These are phyloP conservation scores for Pseudorhiza aurosa DNA, from an alignment of 30 jellyfish, hydroid and myxozoan species.

Conservation along the genomic window DNA sequence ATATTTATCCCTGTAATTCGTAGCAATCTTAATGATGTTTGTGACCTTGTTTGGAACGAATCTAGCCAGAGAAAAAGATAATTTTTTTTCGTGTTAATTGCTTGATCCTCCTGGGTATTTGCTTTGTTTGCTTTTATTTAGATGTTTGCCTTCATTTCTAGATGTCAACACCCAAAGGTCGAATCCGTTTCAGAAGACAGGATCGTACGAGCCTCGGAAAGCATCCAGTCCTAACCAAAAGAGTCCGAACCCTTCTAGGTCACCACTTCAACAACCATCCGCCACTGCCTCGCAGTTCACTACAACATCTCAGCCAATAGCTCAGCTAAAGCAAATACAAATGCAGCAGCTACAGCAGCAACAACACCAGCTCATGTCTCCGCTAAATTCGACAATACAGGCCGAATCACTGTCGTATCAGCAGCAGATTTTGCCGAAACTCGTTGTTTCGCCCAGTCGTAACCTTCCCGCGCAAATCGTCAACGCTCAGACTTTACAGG, in stretches of 20 bases:
- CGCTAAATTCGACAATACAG: conserved; percentile 59
- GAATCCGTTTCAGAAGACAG: conserved; percentile 48
- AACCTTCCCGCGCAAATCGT: conserved; percentile 45
- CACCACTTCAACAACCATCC: conserved; percentile 56
- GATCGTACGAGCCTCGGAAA: conserved; percentile 43
- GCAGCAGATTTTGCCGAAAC: conserved; percentile 64
- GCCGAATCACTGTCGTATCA: conserved; percentile 54
- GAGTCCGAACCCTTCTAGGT: conserved; percentile 38
- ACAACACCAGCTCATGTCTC: conserved; percentile 60
- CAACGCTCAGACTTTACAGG: conserved; percentile 48
- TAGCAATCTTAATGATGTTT: too few species aligned
- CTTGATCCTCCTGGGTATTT: background rate
- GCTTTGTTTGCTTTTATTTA: background rate
- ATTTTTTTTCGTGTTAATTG: too few species aligned
- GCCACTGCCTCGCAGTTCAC: conserved; percentile 40
- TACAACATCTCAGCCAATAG: conserved; percentile 56
- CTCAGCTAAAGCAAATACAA: conserved; percentile 43
- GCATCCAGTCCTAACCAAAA: conserved; percentile 34
- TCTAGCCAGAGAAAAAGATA: too few species aligned
- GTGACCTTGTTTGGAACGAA: too few species aligned
- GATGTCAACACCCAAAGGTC: conserved; percentile 35
- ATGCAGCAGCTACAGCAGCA: conserved; percentile 54
- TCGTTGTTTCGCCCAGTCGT: conserved; percentile 61
- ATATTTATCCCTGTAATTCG: too few species aligned
- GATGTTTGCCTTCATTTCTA: background rate